Conservation (phyloP, 2,113 vertebrate genomes). For the Oreochromis tanganicae region DNA sequence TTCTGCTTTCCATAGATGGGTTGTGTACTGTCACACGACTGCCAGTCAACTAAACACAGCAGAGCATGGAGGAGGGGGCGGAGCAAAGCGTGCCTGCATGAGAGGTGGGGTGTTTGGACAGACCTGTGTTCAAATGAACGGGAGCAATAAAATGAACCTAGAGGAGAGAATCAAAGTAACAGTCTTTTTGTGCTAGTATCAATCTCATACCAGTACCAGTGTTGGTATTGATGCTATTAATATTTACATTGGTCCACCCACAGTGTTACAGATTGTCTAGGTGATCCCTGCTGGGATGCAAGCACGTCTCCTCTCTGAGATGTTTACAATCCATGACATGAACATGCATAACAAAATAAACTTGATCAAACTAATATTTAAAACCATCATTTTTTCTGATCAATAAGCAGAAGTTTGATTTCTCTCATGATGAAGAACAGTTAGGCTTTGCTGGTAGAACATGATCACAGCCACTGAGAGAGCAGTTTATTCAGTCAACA, state of each 20-base stretch:
- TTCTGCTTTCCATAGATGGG: neutral
- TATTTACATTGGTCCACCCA: neutral
- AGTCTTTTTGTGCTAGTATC: neutral
- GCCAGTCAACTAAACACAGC: neutral
- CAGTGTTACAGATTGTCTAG: neutral
- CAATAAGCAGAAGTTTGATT: neutral
- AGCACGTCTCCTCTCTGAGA: neutral
- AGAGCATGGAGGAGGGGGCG: neutral
- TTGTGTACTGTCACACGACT: neutral
- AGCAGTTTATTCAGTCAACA: neutral
- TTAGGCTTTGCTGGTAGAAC: neutral
- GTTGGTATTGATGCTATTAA: neutral
- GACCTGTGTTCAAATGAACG: neutral
- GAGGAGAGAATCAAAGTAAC: neutral
- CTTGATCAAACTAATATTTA: neutral
- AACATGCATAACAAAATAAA: neutral
- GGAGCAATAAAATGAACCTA: neutral
- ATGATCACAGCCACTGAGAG: neutral
- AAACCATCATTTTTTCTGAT: fast-evolving
- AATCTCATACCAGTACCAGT: neutral
- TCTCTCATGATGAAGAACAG: neutral
- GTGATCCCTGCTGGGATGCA: neutral
- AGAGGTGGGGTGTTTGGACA: neutral
- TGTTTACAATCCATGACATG: neutral
- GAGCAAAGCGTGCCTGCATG: fast-evolving